Conservation (phyloP, 2,888 invertebrate genomes). For the Stomorhina lunata region DNA sequence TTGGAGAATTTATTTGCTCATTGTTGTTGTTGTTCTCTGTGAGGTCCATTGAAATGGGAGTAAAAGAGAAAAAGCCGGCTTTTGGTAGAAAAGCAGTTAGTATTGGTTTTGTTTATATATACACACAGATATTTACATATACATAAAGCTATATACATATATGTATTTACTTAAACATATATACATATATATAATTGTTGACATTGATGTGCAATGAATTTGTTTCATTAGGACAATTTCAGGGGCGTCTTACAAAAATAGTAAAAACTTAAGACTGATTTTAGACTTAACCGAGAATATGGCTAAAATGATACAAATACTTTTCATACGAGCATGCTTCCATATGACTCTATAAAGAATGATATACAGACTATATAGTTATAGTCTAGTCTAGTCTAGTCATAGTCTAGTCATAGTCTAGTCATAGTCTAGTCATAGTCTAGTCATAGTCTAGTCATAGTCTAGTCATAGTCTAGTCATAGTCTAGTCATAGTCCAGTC, state of each 20-base stretch:
- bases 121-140: neutral
- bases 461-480: too few relatives aligned
- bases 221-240: constrained; percentile 69
- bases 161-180: constrained; percentile 12
- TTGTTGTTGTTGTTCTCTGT: constrained; percentile 30
- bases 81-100: constrained; percentile 14
- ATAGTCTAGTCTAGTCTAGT: too few relatives aligned
- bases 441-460: too few relatives aligned
- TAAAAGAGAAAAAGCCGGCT: constrained; percentile 60
- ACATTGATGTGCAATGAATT: constrained; percentile 69
- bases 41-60: constrained; percentile 26
- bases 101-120: constrained; percentile 2
- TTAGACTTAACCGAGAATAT: too few relatives aligned
- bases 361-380: too few relatives aligned
- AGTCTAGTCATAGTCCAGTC: too few relatives aligned
- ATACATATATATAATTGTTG: constrained; percentile 53
- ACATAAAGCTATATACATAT: neutral
- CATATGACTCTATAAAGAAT: too few relatives aligned
- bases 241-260: constrained; percentile 46
- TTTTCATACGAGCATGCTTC: too few relatives aligned
- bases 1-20: constrained; percentile 51
- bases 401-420: too few relatives aligned
- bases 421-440: too few relatives aligned
- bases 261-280: too few relatives aligned
- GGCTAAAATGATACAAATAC: too few relatives aligned